Base-by-base conservation (phyloP, 1,140 invertebrate species). In the Ceratina calcarata region DNA sequence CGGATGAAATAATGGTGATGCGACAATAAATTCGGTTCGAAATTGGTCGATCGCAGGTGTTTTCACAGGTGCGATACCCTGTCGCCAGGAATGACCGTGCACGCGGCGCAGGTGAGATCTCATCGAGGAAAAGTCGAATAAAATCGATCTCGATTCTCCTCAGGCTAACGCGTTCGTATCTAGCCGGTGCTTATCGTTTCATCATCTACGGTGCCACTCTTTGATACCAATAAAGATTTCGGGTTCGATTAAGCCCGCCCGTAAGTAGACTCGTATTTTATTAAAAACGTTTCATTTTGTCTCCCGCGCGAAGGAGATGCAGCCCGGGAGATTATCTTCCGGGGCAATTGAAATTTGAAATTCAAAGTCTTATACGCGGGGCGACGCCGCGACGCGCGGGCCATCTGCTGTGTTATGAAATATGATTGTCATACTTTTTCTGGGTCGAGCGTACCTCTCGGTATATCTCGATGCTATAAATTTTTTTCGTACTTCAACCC, bases 41-140 rank as follows among this genome's bases (percentile, higher is more conserved):
- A 84, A 84, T 80, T 71, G 61, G 24, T 20, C 76, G 70, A 84
- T 84, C 72, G 77, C 83, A 84, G 83, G 83, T 84, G 83, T 83
- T 80, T 84, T 80, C 27, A 84, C 83, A 84, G 83, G 83, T 84
- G 83, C 81, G 64, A 84, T 84, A 84, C 76, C 82, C 27, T 84
- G 82, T 84, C 82, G 81, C 61, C 83, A 75, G 37, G 61, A 60
- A 84, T 83, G 66, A 84, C 61, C 37, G 24, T 69, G 77, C 81
- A 83, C 66, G 83, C 75, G 83, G 83, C 13, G 81, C 83, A 84
- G 83, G 83, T 84, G 83, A 84, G 27, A 32, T 83, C 73, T 57
- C 13, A 2, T 58, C 22, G 53, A 49, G 66, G 76, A 75, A 71
- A 80, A 68, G 64, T 80, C 75, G 83, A 83, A 75, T 66, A 58